Conservation (phyloP, 2,113 vertebrate species). For the Colius striatus region DNA sequence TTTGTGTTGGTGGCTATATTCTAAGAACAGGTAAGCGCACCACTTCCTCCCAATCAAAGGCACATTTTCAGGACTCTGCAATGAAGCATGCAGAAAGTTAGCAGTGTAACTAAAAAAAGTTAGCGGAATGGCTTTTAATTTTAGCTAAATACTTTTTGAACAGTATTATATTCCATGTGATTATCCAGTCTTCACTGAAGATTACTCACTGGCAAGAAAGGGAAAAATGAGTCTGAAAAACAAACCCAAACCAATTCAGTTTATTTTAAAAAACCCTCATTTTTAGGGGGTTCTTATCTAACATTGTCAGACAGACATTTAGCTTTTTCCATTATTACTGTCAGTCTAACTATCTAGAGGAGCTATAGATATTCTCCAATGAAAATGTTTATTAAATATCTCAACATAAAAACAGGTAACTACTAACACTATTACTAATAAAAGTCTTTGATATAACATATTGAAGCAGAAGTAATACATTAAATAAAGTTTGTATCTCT, state of each 20-base stretch:
- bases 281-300: background rate
- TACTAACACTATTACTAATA: background rate
- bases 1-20: background rate
- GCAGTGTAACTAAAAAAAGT: background rate
- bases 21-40: background rate
- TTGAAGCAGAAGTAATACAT: background rate
- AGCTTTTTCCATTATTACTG: background rate
- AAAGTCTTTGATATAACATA: background rate
- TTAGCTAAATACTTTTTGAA: background rate
- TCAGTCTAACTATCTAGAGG: background rate
- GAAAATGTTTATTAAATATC: background rate
- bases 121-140: background rate
- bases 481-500: background rate
- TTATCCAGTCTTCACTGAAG: background rate
- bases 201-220: background rate
- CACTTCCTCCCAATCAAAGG: accelerated
- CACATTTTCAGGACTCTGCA: background rate
- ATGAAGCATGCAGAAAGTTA: background rate
- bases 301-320: background rate
- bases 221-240: background rate
- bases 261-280: too few relatives aligned
- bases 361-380: background rate
- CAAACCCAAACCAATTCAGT: too few relatives aligned
- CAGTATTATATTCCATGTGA: background rate
- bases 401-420: background rate